Percentiles rank a stretch among this genome's conserved stretches.
Conservation (phyloP, 2,888 invertebrate species). For the Lysandra coridon region DNA sequence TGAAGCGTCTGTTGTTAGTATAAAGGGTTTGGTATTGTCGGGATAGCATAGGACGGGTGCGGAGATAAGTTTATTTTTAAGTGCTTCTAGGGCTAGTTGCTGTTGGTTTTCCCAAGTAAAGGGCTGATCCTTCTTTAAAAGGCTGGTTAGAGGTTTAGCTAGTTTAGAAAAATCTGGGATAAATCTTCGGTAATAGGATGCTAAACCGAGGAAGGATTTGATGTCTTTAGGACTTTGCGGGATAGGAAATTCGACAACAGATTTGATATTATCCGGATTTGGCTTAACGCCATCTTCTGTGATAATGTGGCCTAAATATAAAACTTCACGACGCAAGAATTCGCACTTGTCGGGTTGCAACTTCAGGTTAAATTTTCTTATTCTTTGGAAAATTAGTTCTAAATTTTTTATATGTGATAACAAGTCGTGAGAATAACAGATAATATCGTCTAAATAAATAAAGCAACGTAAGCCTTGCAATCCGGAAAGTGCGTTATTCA, state of each 20-base stretch:
- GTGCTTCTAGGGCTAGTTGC: background rate
- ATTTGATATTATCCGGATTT: background rate
- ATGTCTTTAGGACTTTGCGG: constrained; percentile 37
- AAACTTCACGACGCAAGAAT: no score
- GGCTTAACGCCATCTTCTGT: constrained; percentile 1
- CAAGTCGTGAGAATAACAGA: no score
- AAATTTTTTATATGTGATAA: no score
- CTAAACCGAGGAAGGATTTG: constrained; percentile 33
- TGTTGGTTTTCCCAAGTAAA: constrained; percentile 7
- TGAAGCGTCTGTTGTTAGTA: no score
- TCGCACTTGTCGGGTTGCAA: no score
- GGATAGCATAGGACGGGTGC: constrained; percentile 50
- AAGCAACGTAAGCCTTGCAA: no score
- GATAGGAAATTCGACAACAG: constrained; percentile 6
- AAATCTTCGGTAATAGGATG: background rate
- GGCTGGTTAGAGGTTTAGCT: background rate
- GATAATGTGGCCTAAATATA: background rate
- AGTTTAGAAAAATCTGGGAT: constrained; percentile 3
- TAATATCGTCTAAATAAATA: no score
- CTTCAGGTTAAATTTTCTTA: no score
- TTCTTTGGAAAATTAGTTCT: no score
- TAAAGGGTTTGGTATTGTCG: no score
- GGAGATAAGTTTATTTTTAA: constrained; percentile 37
- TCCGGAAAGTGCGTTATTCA: no score
- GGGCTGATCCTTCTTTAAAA: background rate